Conservation (phyloP, 1,140 invertebrate species). For the Rhagoletis pomonella region DNA sequence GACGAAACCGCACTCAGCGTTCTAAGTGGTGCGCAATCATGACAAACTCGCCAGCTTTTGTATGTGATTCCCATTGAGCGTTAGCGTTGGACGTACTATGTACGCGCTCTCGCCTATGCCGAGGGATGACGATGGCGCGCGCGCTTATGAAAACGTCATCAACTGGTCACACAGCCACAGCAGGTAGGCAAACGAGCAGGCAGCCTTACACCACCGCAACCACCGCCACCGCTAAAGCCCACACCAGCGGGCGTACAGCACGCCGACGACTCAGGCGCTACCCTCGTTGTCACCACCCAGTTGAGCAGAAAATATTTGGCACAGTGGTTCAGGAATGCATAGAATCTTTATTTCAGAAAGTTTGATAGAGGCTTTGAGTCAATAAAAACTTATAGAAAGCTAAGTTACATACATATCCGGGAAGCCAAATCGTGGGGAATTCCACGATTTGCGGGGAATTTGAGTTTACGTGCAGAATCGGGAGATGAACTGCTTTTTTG, state of each 20-base stretch:
- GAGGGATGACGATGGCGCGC: constrained; percentile 60
- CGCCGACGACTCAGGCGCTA: background rate
- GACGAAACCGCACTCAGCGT: too few species aligned
- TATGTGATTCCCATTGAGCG: constrained; percentile 49
- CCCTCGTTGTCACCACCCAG: background rate
- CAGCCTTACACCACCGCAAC: background rate
- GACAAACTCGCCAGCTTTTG: too few species aligned
- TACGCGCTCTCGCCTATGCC: constrained; percentile 43
- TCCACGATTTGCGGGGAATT: too few species aligned
- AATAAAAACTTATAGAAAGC: too few species aligned
- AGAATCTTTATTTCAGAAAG: too few species aligned
- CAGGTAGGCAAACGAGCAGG: background rate
- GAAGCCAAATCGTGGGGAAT: too few species aligned
- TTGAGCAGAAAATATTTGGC: background rate
- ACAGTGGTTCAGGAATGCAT: background rate
- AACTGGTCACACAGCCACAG: constrained; percentile 40
- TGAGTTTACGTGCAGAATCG: too few species aligned
- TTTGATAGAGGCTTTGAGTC: too few species aligned
- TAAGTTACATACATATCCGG: too few species aligned
- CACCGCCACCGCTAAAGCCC: background rate
- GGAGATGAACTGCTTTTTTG: too few species aligned
- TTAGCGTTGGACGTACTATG: too few species aligned
- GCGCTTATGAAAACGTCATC: constrained; percentile 50
- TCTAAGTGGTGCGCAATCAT: too few species aligned
- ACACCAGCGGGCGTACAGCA: background rate